phyloP scores from a whole-genome alignment of 2,797 vertebrate genomes.

The Cheirogaleus major region DNA sequence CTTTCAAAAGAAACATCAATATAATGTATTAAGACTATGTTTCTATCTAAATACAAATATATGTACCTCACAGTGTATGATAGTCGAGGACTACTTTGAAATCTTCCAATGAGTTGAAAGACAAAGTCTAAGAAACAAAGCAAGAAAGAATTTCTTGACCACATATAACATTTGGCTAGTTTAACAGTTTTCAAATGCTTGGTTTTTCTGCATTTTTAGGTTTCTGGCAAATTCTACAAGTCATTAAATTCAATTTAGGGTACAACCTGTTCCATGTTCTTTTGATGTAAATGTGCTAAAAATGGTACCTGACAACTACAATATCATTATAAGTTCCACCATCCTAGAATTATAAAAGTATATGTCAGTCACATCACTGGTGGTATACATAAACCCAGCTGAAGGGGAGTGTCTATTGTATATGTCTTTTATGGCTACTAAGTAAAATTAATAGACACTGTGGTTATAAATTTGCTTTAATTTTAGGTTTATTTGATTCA shows the following conservation, averaged over 20 bases:
- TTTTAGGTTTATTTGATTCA: background rate
- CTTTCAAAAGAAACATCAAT: background rate
- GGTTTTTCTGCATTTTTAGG: background rate
- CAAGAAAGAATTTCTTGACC: background rate
- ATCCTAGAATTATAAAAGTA: background rate
- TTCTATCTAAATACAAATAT: background rate
- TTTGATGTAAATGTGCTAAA: conserved; percentile 21
- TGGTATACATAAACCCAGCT: background rate
- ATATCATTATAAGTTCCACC: background rate
- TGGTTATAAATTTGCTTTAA: background rate
- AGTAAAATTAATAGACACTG: background rate
- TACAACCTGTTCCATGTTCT: background rate
- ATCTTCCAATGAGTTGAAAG: background rate
- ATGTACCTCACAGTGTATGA: background rate
- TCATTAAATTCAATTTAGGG: background rate
- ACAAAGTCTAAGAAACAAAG: background rate
- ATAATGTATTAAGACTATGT: background rate
- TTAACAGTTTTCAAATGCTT: background rate
- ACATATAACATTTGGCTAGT: background rate
- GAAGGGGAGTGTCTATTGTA: background rate
- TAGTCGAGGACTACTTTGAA: background rate
- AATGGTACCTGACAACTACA: background rate
- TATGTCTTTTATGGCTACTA: background rate
- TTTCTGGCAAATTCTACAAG: background rate
- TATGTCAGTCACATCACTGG: background rate